Conservation (phyloP, 2,888 invertebrate species). For the Heliconius ismenius region DNA sequence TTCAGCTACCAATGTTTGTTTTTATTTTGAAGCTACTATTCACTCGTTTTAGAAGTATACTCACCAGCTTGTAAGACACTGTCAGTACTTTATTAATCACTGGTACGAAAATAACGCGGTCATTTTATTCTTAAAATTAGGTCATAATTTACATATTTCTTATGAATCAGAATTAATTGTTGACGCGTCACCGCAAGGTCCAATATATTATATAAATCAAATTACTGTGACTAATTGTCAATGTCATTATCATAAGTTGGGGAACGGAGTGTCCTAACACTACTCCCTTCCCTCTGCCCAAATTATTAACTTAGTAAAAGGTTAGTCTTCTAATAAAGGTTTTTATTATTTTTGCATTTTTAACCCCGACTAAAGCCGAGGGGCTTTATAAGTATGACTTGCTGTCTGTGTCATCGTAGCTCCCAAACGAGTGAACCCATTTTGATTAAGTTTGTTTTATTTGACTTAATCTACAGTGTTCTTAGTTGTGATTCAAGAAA, state of each 20-base stretch:
- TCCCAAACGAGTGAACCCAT: too few relatives aligned
- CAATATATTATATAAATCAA: not conserved
- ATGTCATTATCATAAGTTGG: too few relatives aligned
- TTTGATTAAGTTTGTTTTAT: too few relatives aligned
- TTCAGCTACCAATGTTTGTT: not conserved
- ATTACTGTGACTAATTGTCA: not conserved
- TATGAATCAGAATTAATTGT: conserved; percentile 28
- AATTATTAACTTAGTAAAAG: too few relatives aligned
- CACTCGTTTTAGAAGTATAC: not conserved
- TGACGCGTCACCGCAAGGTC: conserved; percentile 26
- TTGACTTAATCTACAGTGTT: too few relatives aligned
- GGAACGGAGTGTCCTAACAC: too few relatives aligned
- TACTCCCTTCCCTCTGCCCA: too few relatives aligned
- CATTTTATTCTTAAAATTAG: conserved; percentile 23
- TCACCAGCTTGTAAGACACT: not conserved
- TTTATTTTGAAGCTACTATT: not conserved
- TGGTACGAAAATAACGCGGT: conserved; percentile 16
- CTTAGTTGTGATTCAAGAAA: too few relatives aligned
- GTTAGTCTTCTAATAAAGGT: not conserved
- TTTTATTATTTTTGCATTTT: not conserved
- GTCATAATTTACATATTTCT: conserved; percentile 20
- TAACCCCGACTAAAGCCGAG: too few relatives aligned
- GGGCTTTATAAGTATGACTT: too few relatives aligned
- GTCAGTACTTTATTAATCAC: conserved; percentile 29
- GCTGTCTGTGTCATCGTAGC: too few relatives aligned